Evolutionary conservation across 2,797 vertebrate genomes (phyloP).

Genomic region (Coregonus suidteri): DNA sequence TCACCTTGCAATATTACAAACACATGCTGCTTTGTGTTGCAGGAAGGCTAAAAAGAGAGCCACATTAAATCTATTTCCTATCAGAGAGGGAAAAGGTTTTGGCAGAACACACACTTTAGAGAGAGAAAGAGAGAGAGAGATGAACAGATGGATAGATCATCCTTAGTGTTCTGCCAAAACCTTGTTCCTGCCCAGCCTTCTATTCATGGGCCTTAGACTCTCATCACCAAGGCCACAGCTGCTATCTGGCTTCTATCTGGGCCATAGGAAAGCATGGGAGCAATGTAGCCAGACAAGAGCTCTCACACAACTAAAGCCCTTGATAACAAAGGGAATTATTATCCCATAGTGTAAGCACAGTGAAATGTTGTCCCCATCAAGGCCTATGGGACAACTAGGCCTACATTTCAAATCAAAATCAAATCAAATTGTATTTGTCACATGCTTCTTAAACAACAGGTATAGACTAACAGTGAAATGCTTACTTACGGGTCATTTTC

Average conservation of each 20-base stretch:
- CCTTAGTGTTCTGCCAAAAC: conserved; percentile 34
- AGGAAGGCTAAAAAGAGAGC: too few relatives aligned
- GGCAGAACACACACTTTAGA: background rate
- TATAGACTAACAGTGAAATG: too few relatives aligned
- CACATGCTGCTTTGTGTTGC: too few relatives aligned
- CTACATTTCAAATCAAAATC: too few relatives aligned
- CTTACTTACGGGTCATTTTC: too few relatives aligned
- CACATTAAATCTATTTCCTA: too few relatives aligned
- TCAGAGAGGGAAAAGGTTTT: background rate
- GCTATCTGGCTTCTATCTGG: conserved; percentile 54
- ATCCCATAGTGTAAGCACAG: conserved; percentile 10
- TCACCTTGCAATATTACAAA: too few relatives aligned
- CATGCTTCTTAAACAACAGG: too few relatives aligned
- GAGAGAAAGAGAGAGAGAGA: background rate
- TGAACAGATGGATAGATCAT: background rate
- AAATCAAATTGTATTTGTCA: too few relatives aligned
- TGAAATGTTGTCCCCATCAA: too few relatives aligned
- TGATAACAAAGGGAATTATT: conserved; percentile 45
- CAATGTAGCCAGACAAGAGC: conserved; percentile 60
- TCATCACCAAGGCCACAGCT: conserved; percentile 48
- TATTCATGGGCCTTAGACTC: conserved; percentile 10
- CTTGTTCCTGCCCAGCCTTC: conserved; percentile 29
- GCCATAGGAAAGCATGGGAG: conserved; percentile 46
- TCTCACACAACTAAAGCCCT: conserved; percentile 18
- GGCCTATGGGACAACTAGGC: too few relatives aligned